Percentiles rank a stretch among this genome's conserved stretches.
Conservation (phyloP, 1,140 invertebrate genomes). For the Drosophila leontia region DNA sequence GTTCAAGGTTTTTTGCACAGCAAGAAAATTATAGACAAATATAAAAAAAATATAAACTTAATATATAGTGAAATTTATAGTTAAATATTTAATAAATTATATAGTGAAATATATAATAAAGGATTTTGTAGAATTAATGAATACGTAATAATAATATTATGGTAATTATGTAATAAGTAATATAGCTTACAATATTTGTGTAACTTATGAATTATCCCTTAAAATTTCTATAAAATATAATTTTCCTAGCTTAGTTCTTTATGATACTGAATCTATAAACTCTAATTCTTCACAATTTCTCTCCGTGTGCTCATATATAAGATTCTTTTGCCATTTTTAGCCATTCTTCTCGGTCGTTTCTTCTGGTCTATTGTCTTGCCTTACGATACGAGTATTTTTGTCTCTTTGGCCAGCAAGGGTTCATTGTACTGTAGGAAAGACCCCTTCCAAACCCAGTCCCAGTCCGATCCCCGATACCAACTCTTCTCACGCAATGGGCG, state of each 20-base stretch:
- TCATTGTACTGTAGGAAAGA: slow-evolving; percentile 47
- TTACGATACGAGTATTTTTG: slow-evolving; percentile 25
- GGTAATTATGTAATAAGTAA: not conserved
- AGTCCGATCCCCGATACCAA: not conserved
- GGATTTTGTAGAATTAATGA: too few relatives aligned
- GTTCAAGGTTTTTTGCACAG: slow-evolving; percentile 67
- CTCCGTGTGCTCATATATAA: slow-evolving; percentile 20
- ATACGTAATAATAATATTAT: not conserved
- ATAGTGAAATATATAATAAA: not conserved
- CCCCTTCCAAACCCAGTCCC: not conserved
- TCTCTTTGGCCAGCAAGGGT: slow-evolving; percentile 21
- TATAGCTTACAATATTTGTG: not conserved
- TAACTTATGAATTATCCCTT: not conserved
- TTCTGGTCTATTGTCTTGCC: slow-evolving; percentile 25
- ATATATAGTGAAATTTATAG: not conserved
- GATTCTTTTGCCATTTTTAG: slow-evolving; percentile 54
- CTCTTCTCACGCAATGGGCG: slow-evolving; percentile 54
- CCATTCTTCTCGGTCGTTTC: slow-evolving; percentile 34
- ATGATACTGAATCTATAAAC: not conserved
- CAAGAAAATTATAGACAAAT: not conserved
- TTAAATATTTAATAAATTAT: not conserved
- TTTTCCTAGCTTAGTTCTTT: not conserved
- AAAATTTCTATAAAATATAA: too few relatives aligned
- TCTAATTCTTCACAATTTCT: not conserved
- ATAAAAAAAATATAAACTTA: not conserved